Base-by-base conservation (phyloP, 1,140 invertebrate species). In the Drosophila cardini region DNA sequence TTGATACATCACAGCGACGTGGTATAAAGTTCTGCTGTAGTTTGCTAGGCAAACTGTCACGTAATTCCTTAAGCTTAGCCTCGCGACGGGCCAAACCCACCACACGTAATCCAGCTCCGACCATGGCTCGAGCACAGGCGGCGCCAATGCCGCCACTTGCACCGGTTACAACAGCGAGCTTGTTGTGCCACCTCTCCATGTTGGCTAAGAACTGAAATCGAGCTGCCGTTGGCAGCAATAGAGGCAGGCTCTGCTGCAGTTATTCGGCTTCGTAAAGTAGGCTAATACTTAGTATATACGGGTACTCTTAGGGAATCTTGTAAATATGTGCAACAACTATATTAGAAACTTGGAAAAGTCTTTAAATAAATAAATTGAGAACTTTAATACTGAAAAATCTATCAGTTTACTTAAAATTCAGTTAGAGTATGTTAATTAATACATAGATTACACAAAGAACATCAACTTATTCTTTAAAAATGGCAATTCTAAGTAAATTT, bases 51-150 rank as follows among this genome's bases (percentile, higher is more conserved):
- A 74, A 55, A 73, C 62, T 92, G 61, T 61, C 34, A 70, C 58
- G 92, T 45, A 90, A 65, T 60, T 94, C 93, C 62, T 95, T 92
- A 18, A 97, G 91, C 48, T 93, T 92, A 3, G 94, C 93, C 13
- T 94, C 79, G 58, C 95, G 93, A 50, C 96, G 93, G 0, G 96
- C 96, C 11, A 96, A 92, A 1, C 95, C 96, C 0, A 96, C 94
- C 1, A 97, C 96, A 57, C 93, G 93, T 73, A 95, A 83, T n/a
- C 94, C 94, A 50, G 93, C 78, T 11, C 92, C 80, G 2, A 93
- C 92, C 56, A 95, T 90, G 9, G 79, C 81, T 65, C 91, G 86
- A 18, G 92, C 92, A 50, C 92, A 92, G 3, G 90, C 93, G 0
- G 93, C 92, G 4, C 95, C 95, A 45, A 95, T 95, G 2, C 94